Percentiles rank a stretch among this genome's conserved stretches.
Conservation (phyloP, 2,797 vertebrate genomes). For the Astyanax mexicanus region DNA sequence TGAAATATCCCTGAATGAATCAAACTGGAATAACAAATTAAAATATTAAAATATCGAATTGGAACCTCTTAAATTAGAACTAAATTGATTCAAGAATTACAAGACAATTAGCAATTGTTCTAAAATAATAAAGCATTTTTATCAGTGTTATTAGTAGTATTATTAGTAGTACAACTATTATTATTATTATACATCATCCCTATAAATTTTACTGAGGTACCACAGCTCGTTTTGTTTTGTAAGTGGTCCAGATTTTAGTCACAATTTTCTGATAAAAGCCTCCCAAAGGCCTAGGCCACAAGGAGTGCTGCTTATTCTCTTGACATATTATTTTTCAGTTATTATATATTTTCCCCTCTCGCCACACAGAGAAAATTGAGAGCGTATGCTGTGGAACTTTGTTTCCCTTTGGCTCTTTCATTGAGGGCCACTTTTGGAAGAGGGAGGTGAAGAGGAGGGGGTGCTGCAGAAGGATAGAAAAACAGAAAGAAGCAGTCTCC, state of each 20-base stretch:
- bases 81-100: no score
- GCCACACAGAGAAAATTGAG: slow-evolving; percentile 72
- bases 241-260: slow-evolving; percentile 75
- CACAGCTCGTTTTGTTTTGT: slow-evolving; percentile 55
- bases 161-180: no score
- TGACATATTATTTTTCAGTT: slow-evolving; percentile 81
- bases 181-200: no score
- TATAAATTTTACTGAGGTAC: not conserved
- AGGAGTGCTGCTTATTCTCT: slow-evolving; percentile 77
- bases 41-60: no score
- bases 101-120: no score
- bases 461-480: slow-evolving; percentile 52
- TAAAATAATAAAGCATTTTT: no score
- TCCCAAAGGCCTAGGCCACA: slow-evolving; percentile 74
- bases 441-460: slow-evolving; percentile 35
- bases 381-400: slow-evolving; percentile 71
- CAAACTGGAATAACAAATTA: no score
- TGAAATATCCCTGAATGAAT: no score
- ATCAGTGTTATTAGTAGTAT: no score
- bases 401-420: slow-evolving; percentile 59
- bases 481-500: slow-evolving; percentile 61
- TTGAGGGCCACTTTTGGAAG: slow-evolving; percentile 58
- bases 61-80: no score
- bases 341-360: slow-evolving; percentile 76
- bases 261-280: slow-evolving; percentile 75